Conservation (phyloP, 2,797 vertebrate species). For the Sebastolobus alascanus region DNA sequence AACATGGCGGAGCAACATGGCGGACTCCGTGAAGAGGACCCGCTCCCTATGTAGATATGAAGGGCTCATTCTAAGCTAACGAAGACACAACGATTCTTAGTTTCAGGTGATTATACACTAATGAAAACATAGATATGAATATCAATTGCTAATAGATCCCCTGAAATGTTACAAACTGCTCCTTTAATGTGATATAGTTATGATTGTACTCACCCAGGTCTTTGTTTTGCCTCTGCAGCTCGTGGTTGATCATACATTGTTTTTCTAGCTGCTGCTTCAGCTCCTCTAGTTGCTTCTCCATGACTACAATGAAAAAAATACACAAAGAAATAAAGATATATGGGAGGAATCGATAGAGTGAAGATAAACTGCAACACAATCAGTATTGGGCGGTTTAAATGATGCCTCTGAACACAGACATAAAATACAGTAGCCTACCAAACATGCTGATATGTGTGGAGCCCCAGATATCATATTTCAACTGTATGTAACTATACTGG, state of each 20-base stretch:
- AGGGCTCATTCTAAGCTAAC: too few relatives aligned
- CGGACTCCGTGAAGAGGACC: too few relatives aligned
- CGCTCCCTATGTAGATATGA: too few relatives aligned
- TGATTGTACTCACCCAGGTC: constrained; percentile 80
- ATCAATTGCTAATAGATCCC: too few relatives aligned
- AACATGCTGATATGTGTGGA: not conserved
- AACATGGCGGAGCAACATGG: too few relatives aligned
- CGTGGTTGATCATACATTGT: constrained; percentile 81
- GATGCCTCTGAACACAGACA: not conserved
- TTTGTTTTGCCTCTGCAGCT: constrained; percentile 79
- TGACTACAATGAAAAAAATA: constrained; percentile 56
- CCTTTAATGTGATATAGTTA: not conserved
- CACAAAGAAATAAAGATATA: not conserved
- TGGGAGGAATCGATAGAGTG: not conserved
- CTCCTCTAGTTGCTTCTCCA: constrained; percentile 85
- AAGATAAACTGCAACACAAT: not conserved
- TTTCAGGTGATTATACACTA: too few relatives aligned
- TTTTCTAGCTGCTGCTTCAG: constrained; percentile 84
- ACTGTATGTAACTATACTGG: not conserved
- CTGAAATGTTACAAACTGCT: not conserved
- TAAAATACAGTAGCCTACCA: not conserved
- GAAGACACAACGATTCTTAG: too few relatives aligned
- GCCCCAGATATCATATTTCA: constrained; percentile 20
- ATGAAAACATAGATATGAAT: too few relatives aligned
- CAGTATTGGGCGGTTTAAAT: not conserved